Evolutionary conservation across 2,113 vertebrate genomes (phyloP).

Genomic region (Halcyon malimbica): DNA sequence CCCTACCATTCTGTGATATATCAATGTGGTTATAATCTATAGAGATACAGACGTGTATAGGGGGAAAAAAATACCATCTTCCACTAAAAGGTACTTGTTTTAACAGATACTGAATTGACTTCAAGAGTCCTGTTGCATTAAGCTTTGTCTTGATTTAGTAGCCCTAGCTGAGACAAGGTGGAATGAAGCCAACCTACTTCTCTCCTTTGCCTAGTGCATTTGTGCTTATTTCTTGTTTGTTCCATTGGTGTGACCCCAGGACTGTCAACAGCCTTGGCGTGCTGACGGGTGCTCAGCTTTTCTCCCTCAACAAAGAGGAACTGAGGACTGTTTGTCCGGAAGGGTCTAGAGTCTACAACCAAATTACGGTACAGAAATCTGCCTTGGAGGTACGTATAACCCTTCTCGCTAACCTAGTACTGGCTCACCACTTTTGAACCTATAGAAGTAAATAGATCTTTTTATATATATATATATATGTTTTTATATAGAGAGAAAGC

Average conservation of each 20-base stretch:
- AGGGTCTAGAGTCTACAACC: conserved; percentile 91
- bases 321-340: conserved; percentile 93
- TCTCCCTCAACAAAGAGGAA: conserved; percentile 97
- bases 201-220: not conserved
- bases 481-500: not conserved
- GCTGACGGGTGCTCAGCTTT: conserved; percentile 93
- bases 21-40: not conserved
- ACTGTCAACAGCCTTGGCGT: conserved; percentile 93
- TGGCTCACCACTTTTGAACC: rapidly evolving
- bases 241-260: conserved; percentile 62
- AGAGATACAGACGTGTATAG: not conserved
- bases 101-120: not conserved
- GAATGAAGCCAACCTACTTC: not conserved
- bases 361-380: conserved; percentile 94
- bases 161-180: not conserved
- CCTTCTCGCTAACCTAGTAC: not conserved
- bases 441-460: not conserved
- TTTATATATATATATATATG: not conserved
- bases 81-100: not conserved
- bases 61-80: not conserved
- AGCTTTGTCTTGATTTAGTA: not conserved
- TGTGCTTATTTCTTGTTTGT: not conserved
- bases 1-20: too few relatives aligned
- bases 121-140: not conserved
- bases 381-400: conserved; percentile 85